These are phyloP conservation scores for Australoheros scitulus DNA, from an alignment of 2,113 vertebrate species.

Conservation along the genomic window DNA sequence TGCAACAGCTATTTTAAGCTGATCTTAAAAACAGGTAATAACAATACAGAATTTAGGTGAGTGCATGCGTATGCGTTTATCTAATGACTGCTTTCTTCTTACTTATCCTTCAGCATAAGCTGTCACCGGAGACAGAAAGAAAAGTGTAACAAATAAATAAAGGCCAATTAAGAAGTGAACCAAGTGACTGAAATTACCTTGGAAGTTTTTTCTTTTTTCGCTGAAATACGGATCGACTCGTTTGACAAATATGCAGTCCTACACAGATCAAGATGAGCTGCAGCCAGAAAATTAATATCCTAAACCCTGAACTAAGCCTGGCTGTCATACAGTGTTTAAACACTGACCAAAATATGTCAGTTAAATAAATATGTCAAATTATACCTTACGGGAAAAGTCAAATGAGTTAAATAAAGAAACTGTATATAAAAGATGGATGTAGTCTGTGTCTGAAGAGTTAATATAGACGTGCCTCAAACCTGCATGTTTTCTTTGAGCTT, in stretches of 20 bases:
- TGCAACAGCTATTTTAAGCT: conserved; percentile 22
- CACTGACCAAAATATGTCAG: not conserved
- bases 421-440: not conserved
- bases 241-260: not conserved
- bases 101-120: not conserved
- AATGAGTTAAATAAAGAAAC: not conserved
- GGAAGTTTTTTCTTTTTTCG: too few species aligned
- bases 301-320: not conserved
- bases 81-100: conserved; percentile 1
- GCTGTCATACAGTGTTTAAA: not conserved
- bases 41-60: conserved; percentile 1
- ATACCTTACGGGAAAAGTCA: not conserved
- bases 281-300: not conserved
- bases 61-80: not conserved
- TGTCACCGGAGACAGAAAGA: not conserved
- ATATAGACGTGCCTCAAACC: not conserved
- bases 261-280: not conserved
- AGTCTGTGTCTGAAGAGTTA: not conserved
- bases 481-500: not conserved
- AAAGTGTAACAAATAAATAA: not conserved
- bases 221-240: not conserved
- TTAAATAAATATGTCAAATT: not conserved
- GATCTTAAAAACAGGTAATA: conserved; percentile 39
- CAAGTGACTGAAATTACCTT: not conserved
- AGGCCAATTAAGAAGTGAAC: not conserved